A percentile compares a stretch with the other conserved stretches of the same genome.
These are phyloP conservation scores for Sardina pilchardus DNA, from an alignment of 2,113 vertebrate genomes.

Conservation along the genomic window DNA sequence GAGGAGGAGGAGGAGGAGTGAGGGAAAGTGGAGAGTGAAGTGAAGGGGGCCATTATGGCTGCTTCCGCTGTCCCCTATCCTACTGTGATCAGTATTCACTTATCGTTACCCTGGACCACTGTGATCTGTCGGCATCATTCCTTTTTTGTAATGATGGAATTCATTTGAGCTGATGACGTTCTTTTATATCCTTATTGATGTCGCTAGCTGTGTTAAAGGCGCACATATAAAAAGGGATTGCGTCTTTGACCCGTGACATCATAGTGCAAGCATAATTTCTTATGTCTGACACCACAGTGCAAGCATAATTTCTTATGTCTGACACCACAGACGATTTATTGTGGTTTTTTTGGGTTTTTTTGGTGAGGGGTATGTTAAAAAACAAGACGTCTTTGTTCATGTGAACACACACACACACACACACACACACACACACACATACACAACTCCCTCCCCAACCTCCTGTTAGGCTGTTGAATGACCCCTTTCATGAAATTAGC, in stretches of 20 bases:
- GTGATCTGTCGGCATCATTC: background rate
- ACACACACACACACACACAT: background rate
- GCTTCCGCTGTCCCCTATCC: background rate
- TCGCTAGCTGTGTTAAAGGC: background rate
- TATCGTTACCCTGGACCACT: background rate
- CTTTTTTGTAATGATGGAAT: background rate
- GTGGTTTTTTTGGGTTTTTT: background rate
- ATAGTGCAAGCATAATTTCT: background rate
- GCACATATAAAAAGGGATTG: background rate
- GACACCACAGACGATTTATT: background rate
- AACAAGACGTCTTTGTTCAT: background rate
- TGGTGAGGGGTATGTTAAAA: background rate
- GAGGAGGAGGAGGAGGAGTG: background rate
- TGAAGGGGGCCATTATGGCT: background rate
- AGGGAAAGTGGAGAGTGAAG: background rate
- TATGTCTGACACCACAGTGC: background rate
- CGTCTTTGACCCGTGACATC: background rate
- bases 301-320: background rate
- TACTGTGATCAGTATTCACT: constrained; percentile 14
- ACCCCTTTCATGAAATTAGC: constrained; percentile 14
- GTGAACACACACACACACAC: background rate
- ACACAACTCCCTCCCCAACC: background rate
- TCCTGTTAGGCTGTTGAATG: constrained; percentile 1
- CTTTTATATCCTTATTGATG: background rate
- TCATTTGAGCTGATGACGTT: background rate